These are phyloP conservation scores for Neocrepidodera transversa DNA, from an alignment of 2,888 invertebrate species.

Conservation along the genomic window DNA sequence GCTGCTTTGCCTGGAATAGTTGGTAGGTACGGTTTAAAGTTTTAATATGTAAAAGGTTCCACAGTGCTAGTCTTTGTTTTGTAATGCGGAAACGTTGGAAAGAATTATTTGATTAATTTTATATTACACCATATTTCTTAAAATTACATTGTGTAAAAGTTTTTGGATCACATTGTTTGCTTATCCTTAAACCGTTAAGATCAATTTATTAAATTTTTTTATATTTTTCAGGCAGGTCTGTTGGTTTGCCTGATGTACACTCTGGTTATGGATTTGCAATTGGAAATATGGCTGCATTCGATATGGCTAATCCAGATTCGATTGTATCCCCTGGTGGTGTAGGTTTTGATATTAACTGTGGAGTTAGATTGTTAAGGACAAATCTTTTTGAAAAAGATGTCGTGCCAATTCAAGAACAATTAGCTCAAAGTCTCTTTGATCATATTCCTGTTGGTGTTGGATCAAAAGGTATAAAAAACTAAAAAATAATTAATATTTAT, in stretches of 20 bases:
- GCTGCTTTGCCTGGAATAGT: slow-evolving; percentile 98
- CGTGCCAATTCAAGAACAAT: slow-evolving; percentile 89
- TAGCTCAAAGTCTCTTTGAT: slow-evolving; percentile 97
- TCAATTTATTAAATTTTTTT: no score
- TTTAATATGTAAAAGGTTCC: no score
- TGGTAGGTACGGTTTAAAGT: slow-evolving; percentile 63
- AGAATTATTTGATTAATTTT: no score
- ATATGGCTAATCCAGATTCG: slow-evolving; percentile 87
- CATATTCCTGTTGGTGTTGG: slow-evolving; percentile 99
- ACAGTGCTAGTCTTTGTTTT: no score
- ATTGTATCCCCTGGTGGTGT: slow-evolving; percentile 87
- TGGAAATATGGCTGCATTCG: slow-evolving; percentile 97
- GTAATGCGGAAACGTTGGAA: no score
- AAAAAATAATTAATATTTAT: not conserved
- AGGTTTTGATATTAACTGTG: slow-evolving; percentile 99
- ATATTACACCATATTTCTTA: no score
- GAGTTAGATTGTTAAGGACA: slow-evolving; percentile 88
- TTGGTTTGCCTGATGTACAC: slow-evolving; percentile 96
- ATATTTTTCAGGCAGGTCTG: slow-evolving; percentile 65
- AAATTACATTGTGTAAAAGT: no score
- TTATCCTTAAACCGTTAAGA: no score
- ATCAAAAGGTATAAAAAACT: slow-evolving; percentile 76
- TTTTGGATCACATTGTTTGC: no score
- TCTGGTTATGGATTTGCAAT: slow-evolving; percentile 99
- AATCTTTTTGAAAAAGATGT: slow-evolving; percentile 95